Evolutionary conservation across 2,888 invertebrate species (phyloP).

Genomic region (Mactromeris polynyma): DNA sequence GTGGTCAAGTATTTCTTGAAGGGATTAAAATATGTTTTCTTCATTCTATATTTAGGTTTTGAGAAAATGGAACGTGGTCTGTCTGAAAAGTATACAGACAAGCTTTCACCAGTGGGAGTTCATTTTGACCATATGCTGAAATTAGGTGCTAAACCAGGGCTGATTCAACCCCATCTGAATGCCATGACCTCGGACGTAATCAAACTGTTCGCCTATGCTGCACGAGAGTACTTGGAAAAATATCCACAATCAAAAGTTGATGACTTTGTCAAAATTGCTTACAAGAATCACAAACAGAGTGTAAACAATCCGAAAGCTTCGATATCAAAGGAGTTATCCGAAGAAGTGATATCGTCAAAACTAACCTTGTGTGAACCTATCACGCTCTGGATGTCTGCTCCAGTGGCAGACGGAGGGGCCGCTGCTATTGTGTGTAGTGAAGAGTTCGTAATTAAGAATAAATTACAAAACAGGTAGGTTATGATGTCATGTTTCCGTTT

Average conservation of each 20-base stretch:
- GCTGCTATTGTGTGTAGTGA: conserved; percentile 97
- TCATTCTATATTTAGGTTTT: conserved; percentile 77
- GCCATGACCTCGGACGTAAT: conserved; percentile 85
- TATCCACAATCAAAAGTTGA: conserved; percentile 76
- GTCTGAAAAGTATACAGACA: conserved; percentile 81
- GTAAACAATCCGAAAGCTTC: conserved; percentile 82
- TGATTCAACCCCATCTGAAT: conserved; percentile 79
- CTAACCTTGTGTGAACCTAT: conserved; percentile 82
- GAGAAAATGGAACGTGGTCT: conserved; percentile 85
- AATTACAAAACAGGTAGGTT: conserved; percentile 90
- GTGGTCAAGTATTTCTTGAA: too few species aligned
- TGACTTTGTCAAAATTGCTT: conserved; percentile 81
- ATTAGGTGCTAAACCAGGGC: conserved; percentile 80
- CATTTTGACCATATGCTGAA: conserved; percentile 83
- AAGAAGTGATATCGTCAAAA: conserved; percentile 73
- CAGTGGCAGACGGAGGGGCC: conserved; percentile 98
- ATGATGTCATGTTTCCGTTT: too few species aligned
- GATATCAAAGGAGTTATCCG: conserved; percentile 73
- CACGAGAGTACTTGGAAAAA: conserved; percentile 81
- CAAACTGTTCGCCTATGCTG: conserved; percentile 85
- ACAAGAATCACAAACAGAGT: conserved; percentile 83
- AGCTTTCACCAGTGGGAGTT: conserved; percentile 79
- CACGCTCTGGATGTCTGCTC: conserved; percentile 88
- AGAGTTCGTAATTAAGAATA: conserved; percentile 93
- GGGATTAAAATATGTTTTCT: background rate